Conservation (phyloP, 2,888 invertebrate species). For the Clanis bilineata region DNA sequence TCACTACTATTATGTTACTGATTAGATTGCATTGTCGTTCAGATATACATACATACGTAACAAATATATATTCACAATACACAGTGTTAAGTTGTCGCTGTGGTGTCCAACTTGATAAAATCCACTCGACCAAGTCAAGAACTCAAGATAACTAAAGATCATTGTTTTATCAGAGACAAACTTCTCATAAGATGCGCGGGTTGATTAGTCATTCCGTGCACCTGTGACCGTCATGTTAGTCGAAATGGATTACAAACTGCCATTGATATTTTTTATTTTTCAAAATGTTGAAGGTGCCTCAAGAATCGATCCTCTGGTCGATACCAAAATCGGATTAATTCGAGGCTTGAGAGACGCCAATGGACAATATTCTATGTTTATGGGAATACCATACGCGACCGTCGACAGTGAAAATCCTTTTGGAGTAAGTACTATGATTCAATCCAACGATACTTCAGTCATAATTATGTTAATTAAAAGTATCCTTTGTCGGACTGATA, state of each 20-base stretch:
- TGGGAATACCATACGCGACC: constrained; percentile 59
- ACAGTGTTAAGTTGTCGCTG: background rate
- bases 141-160: background rate
- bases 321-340: constrained; percentile 48
- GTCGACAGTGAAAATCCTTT: constrained; percentile 52
- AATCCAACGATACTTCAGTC: background rate
- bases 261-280: constrained; percentile 25
- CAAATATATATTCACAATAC: background rate
- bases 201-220: background rate
- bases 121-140: background rate
- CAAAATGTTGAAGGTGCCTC: constrained; percentile 27
- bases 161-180: background rate
- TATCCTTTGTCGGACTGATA: no score
- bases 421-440: constrained; percentile 44
- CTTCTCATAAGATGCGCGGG: background rate
- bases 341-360: constrained; percentile 49
- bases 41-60: background rate
- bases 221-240: constrained; percentile 26
- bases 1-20: background rate
- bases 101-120: background rate
- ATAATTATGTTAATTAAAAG: no score
- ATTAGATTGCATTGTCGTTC: background rate
- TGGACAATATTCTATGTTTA: constrained; percentile 54
- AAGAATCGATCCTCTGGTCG: constrained; percentile 49
- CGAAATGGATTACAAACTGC: constrained; percentile 19